Evolutionary conservation across 2,797 vertebrate species (phyloP).

Genomic region (Zalophus californianus): DNA sequence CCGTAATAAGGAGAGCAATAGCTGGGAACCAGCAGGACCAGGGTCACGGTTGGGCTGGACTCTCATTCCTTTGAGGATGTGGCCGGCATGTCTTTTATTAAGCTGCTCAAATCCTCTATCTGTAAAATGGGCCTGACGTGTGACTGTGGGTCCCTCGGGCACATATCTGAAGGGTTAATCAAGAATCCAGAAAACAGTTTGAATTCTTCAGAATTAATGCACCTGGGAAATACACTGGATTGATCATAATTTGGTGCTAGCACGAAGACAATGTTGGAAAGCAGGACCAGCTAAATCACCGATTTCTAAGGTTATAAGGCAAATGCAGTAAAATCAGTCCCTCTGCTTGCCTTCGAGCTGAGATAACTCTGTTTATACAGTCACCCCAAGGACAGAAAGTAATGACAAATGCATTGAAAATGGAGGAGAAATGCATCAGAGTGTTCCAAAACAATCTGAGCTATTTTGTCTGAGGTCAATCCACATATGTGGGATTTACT

Average conservation of each 20-base stretch:
- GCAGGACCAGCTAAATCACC: background rate
- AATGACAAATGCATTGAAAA: conserved; percentile 36
- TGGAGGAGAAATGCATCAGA: background rate
- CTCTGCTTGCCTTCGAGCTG: background rate
- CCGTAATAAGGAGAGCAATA: conserved; percentile 56
- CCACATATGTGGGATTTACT: background rate
- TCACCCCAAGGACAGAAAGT: conserved; percentile 20
- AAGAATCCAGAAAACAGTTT: conserved; percentile 56
- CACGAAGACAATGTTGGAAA: background rate
- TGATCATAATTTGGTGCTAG: conserved; percentile 1
- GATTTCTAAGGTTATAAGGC: background rate
- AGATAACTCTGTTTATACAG: background rate
- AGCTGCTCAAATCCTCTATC: conserved; percentile 47
- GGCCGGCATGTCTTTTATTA: conserved; percentile 29
- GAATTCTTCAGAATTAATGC: conserved; percentile 46
- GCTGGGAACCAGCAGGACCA: background rate
- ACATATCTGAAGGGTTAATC: conserved; percentile 17
- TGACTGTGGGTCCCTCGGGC: background rate
- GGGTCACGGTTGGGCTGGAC: background rate
- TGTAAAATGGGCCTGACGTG: conserved; percentile 70
- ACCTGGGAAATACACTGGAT: background rate
- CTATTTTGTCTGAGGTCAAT: background rate
- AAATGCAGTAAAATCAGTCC: background rate
- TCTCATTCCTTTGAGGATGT: conserved; percentile 20
- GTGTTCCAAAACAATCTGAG: conserved; percentile 20